Base-by-base conservation (phyloP, 2,797 vertebrate species). In the Coregonus sp. region DNA sequence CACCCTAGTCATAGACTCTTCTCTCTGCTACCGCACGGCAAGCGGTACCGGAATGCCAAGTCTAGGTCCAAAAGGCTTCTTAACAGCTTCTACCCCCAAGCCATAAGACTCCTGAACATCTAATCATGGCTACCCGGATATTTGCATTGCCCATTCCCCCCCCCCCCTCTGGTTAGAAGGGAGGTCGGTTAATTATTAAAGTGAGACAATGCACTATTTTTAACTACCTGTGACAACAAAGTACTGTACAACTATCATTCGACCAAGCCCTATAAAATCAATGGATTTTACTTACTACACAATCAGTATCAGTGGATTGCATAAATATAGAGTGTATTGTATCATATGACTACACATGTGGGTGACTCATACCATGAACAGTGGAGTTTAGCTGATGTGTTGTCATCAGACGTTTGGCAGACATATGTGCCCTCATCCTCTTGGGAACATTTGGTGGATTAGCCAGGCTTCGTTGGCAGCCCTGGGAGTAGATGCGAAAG, bases 341-440 rank as follows among this genome's bases (percentile, higher is more conserved):
- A 69, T 35, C n/a, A n/a, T n/a, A n/a, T n/a, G n/a, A n/a, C n/a
- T n/a, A n/a, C 4, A 35, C 25, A 25, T 33, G 47, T 72, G 50
- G 35, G 9, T n/a, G 33, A 56, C n/a, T 20, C 6, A 78, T 93
- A 97, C 97, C 96, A 61, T 94, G 86, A 80, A 98, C 91, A 0
- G 86, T 92, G n/a, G 70, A 98, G 92, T 63, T 90, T 94, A 61
- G 96, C 96, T 0, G 94, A 88, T 4, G 92, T 96, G 90, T 96
- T 96, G 74, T 96, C 93, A 16, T 96, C 96, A 0, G 81, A 14
- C 0, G 95, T 95, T 25, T 93, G 94, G 72, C 96, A 97, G 1
- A 92, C 80, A 0, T 98, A 99, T 3, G 90, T 86, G 31, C 97
- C 98, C 88, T 96, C 92, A 82, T 99, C 96, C 84, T 95, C 95